phyloP scores from a whole-genome alignment of 2,888 invertebrate genomes.

The Agrochola lychnidis region DNA sequence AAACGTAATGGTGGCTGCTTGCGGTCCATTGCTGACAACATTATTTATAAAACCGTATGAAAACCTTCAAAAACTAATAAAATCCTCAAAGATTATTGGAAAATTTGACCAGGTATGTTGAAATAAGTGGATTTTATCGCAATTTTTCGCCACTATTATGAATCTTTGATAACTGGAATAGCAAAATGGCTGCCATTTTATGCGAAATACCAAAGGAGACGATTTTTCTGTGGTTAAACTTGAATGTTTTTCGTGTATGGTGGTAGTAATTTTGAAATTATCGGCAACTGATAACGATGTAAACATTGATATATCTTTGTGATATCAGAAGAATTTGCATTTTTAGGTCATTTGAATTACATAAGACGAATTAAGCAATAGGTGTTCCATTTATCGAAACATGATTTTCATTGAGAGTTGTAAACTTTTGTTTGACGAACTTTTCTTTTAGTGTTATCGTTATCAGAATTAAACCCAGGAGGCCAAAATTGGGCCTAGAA shows the following conservation, averaged over 20 bases:
- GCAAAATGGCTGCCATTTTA: constrained; percentile 70
- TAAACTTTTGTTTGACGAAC: neutral
- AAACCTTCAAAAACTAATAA: constrained; percentile 83
- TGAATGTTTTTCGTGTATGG: constrained; percentile 55
- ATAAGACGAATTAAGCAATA: constrained; percentile 39
- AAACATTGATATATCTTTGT: constrained; percentile 64
- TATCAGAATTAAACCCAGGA: neutral
- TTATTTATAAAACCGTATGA: constrained; percentile 78
- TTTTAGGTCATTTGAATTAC: constrained; percentile 43
- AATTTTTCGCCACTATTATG: constrained; percentile 34
- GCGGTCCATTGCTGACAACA: constrained; percentile 89
- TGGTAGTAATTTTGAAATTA: constrained; percentile 69
- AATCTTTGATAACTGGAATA: constrained; percentile 20
- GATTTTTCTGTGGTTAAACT: constrained; percentile 47
- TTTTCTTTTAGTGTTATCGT: neutral
- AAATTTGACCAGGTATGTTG: constrained; percentile 73
- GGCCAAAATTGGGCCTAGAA: neutral
- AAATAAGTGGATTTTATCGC: constrained; percentile 35
- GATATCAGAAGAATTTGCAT: constrained; percentile 34
- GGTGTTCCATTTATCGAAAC: neutral
- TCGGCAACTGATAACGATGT: constrained; percentile 71
- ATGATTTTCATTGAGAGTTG: neutral
- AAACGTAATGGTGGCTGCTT: constrained; percentile 88
- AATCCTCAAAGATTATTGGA: constrained; percentile 61
- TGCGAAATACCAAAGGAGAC: constrained; percentile 36